phyloP scores from a whole-genome alignment of 2,888 invertebrate species.

The Athalia rosae region DNA sequence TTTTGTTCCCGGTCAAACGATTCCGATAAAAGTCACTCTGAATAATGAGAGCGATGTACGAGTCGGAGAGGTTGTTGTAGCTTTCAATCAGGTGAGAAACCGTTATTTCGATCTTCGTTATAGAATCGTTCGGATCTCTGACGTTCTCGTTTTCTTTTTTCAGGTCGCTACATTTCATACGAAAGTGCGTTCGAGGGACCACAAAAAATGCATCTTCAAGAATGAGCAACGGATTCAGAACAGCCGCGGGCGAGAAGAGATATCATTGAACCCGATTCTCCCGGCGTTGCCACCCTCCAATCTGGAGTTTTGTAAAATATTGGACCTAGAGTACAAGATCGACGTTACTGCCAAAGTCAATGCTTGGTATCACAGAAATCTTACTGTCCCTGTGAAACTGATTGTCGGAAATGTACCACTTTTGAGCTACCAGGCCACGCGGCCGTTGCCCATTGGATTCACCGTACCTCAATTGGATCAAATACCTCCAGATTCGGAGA shows the following conservation, averaged over 20 bases:
- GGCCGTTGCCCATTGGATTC: too few relatives aligned
- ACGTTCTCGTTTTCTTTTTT: background rate
- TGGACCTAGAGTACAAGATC: conserved; percentile 11
- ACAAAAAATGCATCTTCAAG: background rate
- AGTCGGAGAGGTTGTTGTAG: background rate
- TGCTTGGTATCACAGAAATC: conserved; percentile 3
- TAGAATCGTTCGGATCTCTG: too few relatives aligned
- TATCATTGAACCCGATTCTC: background rate
- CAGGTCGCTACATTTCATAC: background rate
- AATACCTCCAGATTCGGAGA: too few relatives aligned
- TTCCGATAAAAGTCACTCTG: conserved; percentile 1
- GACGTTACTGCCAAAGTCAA: background rate
- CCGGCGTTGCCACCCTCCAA: conserved; percentile 22
- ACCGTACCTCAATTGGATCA: background rate
- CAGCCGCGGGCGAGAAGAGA: background rate
- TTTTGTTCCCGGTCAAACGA: conserved; percentile 4
- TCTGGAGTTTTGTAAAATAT: conserved; percentile 13
- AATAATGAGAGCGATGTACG: background rate
- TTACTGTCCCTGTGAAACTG: background rate
- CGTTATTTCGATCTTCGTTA: too few relatives aligned
- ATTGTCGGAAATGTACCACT: conserved; percentile 4
- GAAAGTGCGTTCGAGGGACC: background rate
- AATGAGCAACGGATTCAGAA: background rate
- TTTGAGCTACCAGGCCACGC: background rate
- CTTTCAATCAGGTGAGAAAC: conserved; percentile 4